Evolutionary conservation across 2,888 invertebrate species (phyloP), one percentile per base, ranked within the genome.

Genomic region (Campoplex nolae): DNA sequence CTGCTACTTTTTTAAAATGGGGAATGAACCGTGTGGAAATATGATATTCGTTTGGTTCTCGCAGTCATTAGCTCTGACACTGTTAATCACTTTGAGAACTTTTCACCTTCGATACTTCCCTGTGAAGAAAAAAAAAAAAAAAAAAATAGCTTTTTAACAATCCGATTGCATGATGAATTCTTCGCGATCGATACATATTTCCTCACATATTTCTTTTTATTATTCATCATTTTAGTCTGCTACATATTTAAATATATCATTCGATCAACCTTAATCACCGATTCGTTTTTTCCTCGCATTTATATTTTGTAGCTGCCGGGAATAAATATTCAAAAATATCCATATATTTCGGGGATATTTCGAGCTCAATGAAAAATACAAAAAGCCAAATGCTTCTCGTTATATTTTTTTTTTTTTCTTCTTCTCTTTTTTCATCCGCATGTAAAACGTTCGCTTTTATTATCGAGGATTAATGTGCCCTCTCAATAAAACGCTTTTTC

Each of bases 91-190:
- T 51, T 51, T 7, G 18, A 51, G 7, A 51, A n/a, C 32, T 32
- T 62, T 32, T 56, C 23, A 62, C 32, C 16, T 16, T 38, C 38
- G 7, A 32, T 62, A 62, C 16, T 62, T 32, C 32, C 16, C 16
- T 32, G 13, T 6, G 16, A 58, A 23, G 23, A 23, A 23, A 23
- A 23, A 23, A 23, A 23, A 23, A 23, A 23, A 23, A 23, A 23
- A 58, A 62, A 62, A 62, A 62, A 62, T 62, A 32, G 7, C 16
- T 32, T 62, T 62, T 62, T 32, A 62, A 62, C 16, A 62, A 16
- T 32, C 32, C 62, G 2, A 62, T 32, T 32, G 62, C 62, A 62
- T 62, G 62, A 62, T 16, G 32, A 62, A n/a, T 16, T 1, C 58
- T 28, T 0, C 7, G 62, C 7, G 62, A 32, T 62, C 62, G 62